A percentile compares a stretch with the other conserved stretches of the same genome.
Evolutionary conservation across 2,797 vertebrate species (phyloP).

Genomic region (Coreius guichenoti): DNA sequence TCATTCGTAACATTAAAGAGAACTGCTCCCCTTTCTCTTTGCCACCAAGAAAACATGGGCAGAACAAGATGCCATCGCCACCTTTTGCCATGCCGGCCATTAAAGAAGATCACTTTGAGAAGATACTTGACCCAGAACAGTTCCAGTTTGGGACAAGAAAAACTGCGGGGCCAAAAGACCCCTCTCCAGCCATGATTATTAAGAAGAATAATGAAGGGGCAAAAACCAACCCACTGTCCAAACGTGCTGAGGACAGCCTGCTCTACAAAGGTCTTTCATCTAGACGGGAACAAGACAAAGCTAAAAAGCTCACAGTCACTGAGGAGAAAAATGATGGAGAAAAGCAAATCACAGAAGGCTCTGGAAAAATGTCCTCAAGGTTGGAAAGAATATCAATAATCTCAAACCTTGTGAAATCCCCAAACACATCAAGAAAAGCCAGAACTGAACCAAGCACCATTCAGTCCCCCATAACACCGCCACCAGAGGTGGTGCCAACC

Average conservation of each 20-base stretch:
- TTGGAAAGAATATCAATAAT: constrained; percentile 91
- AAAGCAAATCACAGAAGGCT: constrained; percentile 68
- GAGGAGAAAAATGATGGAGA: constrained; percentile 61
- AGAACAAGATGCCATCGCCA: constrained; percentile 80
- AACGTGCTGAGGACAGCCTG: constrained; percentile 80
- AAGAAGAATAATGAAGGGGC: constrained; percentile 83
- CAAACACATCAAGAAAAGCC: constrained; percentile 65
- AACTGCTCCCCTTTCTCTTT: constrained; percentile 83
- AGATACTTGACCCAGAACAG: constrained; percentile 84
- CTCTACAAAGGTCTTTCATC: constrained; percentile 77
- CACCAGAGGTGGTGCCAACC: constrained; percentile 36
- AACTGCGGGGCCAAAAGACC: constrained; percentile 73
- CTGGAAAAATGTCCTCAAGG: constrained; percentile 81
- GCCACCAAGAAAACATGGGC: constrained; percentile 85
- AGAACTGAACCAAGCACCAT: constrained; percentile 57
- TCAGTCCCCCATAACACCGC: constrained; percentile 43
- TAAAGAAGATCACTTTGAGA: constrained; percentile 92
- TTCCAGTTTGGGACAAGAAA: constrained; percentile 90
- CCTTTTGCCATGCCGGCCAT: constrained; percentile 90
- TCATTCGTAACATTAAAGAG: constrained; percentile 90
- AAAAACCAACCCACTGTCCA: constrained; percentile 75
- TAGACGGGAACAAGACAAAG: constrained; percentile 60
- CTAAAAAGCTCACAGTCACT: constrained; percentile 57
- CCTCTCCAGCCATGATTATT: constrained; percentile 83
- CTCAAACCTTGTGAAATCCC: constrained; percentile 81